phyloP scores from a whole-genome alignment of 2,888 invertebrate species.

The Dorcus parallelipipedus region DNA sequence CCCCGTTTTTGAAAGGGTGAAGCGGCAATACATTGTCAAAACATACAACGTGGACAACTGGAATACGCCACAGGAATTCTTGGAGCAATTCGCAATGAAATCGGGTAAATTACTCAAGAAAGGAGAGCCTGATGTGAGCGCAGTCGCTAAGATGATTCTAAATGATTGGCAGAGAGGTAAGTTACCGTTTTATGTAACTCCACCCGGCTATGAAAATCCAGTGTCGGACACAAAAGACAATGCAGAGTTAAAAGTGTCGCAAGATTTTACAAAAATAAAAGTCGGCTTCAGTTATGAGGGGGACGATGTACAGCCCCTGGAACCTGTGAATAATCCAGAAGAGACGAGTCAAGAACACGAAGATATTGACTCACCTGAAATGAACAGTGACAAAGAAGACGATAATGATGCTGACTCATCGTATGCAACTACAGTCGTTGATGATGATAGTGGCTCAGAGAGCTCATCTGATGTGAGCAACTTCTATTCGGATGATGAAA shows the following conservation, averaged over 20 bases:
- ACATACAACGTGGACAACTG: slow-evolving; percentile 87
- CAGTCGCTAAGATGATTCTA: slow-evolving; percentile 89
- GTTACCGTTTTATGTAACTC: slow-evolving; percentile 89
- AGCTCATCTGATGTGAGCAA: slow-evolving; percentile 61
- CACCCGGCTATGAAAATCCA: slow-evolving; percentile 76
- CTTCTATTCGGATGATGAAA: slow-evolving; percentile 66
- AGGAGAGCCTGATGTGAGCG: slow-evolving; percentile 91
- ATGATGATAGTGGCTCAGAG: slow-evolving; percentile 30
- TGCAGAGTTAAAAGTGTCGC: slow-evolving; percentile 59
- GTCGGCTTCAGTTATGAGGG: slow-evolving; percentile 54
- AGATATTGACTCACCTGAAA: slow-evolving; percentile 15
- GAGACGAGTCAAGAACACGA: background rate
- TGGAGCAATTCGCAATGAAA: slow-evolving; percentile 84
- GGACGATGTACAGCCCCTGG: slow-evolving; percentile 59
- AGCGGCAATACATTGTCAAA: slow-evolving; percentile 82
- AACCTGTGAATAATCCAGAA: slow-evolving; percentile 40
- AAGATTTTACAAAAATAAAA: slow-evolving; percentile 79
- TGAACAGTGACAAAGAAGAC: background rate
- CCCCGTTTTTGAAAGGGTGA: slow-evolving; percentile 81
- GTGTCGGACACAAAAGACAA: slow-evolving; percentile 47
- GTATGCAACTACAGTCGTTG: background rate
- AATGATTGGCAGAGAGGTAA: slow-evolving; percentile 99
- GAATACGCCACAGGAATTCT: slow-evolving; percentile 79
- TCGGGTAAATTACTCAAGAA: slow-evolving; percentile 90
- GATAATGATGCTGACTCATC: background rate